Percentiles rank a stretch among this genome's conserved stretches.
Evolutionary conservation across 1,140 invertebrate genomes (phyloP).

Genomic region (Chironomus striatipennis): DNA sequence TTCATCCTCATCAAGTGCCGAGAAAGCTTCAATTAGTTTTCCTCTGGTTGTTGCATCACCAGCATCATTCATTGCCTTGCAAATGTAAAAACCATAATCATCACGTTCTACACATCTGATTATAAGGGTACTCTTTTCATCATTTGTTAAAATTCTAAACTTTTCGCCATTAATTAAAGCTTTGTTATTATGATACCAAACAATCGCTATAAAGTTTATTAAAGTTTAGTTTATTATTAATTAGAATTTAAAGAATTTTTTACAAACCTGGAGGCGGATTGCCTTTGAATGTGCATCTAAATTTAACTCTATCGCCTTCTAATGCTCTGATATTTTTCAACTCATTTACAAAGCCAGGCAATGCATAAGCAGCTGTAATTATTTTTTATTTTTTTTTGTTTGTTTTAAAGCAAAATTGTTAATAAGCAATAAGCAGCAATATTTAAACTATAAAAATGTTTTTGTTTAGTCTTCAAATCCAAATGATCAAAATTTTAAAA

Average conservation of each 20-base stretch:
- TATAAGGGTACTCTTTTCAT: conserved; percentile 62
- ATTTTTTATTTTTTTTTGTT: conserved; percentile 31
- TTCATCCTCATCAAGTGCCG: conserved; percentile 28
- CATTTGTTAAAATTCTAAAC: conserved; percentile 55
- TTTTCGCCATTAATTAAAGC: conserved; percentile 62
- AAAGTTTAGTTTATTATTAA: not conserved
- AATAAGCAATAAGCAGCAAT: conserved; percentile 16
- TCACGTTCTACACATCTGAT: conserved; percentile 58
- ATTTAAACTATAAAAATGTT: not conserved
- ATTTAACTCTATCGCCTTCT: conserved; percentile 62
- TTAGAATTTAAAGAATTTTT: not conserved
- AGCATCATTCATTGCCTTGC: conserved; percentile 73
- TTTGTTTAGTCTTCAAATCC: not conserved
- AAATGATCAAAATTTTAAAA: not conserved
- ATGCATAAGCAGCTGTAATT: conserved; percentile 62
- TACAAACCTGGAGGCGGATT: conserved; percentile 71
- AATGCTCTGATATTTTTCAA: conserved; percentile 62
- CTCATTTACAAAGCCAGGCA: conserved; percentile 73
- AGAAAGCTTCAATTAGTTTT: conserved; percentile 53
- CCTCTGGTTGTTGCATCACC: conserved; percentile 73
- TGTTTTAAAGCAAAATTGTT: conserved; percentile 25
- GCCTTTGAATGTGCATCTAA: conserved; percentile 71
- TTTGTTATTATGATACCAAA: conserved; percentile 81
- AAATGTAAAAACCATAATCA: conserved; percentile 75
- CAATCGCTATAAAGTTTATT: conserved; percentile 7